Evolutionary conservation across 2,888 invertebrate species (phyloP).

Genomic region (Lochmaea capreae): DNA sequence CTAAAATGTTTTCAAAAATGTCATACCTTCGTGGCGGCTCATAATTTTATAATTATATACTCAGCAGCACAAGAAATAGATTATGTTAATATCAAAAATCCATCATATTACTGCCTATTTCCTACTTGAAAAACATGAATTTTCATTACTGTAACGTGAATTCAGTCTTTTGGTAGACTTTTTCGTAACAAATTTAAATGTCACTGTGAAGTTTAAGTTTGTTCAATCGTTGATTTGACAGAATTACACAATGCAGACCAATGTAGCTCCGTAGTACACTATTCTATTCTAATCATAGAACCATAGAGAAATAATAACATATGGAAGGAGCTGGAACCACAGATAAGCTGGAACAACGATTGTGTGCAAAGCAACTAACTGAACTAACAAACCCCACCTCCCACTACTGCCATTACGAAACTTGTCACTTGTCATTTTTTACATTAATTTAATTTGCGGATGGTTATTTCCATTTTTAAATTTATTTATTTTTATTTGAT

Average conservation of each 20-base stretch:
- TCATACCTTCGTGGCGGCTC: constrained; percentile 58
- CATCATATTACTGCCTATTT: constrained; percentile 16
- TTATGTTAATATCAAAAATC: constrained; percentile 27
- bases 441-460: too few relatives aligned
- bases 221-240: not conserved
- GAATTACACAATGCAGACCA: not conserved
- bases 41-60: constrained; percentile 40
- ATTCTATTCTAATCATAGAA: too few relatives aligned
- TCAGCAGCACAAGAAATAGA: constrained; percentile 5
- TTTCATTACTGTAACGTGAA: constrained; percentile 17
- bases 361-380: too few relatives aligned
- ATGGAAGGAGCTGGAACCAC: too few relatives aligned
- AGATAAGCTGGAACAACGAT: too few relatives aligned
- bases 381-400: too few relatives aligned
- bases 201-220: constrained; percentile 14
- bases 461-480: too few relatives aligned
- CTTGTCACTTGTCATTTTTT: too few relatives aligned
- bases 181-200: constrained; percentile 30
- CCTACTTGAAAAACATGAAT: constrained; percentile 4
- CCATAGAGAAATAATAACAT: too few relatives aligned
- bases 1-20: constrained; percentile 18
- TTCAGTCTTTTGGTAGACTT: constrained; percentile 27
- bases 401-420: too few relatives aligned
- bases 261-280: not conserved
- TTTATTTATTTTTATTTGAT: too few relatives aligned